Evolutionary conservation across 1,140 invertebrate genomes (phyloP).

Genomic region (Antheraea mylitta): DNA sequence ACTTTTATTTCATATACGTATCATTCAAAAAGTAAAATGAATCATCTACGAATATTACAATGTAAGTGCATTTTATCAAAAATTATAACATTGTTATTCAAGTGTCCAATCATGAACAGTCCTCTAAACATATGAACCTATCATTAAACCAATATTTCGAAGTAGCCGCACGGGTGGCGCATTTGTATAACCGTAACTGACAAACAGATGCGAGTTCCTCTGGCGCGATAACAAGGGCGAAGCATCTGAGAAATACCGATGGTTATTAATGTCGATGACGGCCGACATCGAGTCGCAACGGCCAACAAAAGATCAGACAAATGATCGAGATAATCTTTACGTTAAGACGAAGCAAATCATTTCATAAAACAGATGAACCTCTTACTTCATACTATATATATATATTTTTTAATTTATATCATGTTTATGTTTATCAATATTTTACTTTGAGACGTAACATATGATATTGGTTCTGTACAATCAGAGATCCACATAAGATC

Average conservation of each 20-base stretch:
- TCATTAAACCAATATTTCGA: conserved; percentile 30
- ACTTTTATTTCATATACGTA: background rate
- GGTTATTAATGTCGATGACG: conserved; percentile 68
- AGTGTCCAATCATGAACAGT: conserved; percentile 13
- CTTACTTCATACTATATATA: background rate
- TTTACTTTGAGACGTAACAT: background rate
- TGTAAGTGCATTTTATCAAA: conserved; percentile 1
- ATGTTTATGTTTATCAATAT: conserved; percentile 12
- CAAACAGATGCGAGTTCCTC: conserved; percentile 64
- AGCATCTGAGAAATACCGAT: conserved; percentile 69
- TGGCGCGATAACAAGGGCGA: conserved; percentile 60
- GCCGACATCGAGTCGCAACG: conserved; percentile 40
- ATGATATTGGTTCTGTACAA: conserved; percentile 17
- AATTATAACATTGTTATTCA: background rate
- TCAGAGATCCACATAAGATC: conserved; percentile 1
- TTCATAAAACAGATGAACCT: conserved; percentile 13
- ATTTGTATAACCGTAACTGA: conserved; percentile 62
- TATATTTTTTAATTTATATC: background rate
- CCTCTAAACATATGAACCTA: conserved; percentile 24
- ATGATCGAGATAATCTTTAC: conserved; percentile 64
- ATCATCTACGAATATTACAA: background rate
- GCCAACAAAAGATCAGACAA: conserved; percentile 71
- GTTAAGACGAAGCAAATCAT: conserved; percentile 42
- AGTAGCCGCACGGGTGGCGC: conserved; percentile 63
- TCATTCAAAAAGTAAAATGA: background rate